Base-by-base conservation (phyloP, 2,113 vertebrate genomes). In the Microtus ochrogaster region DNA sequence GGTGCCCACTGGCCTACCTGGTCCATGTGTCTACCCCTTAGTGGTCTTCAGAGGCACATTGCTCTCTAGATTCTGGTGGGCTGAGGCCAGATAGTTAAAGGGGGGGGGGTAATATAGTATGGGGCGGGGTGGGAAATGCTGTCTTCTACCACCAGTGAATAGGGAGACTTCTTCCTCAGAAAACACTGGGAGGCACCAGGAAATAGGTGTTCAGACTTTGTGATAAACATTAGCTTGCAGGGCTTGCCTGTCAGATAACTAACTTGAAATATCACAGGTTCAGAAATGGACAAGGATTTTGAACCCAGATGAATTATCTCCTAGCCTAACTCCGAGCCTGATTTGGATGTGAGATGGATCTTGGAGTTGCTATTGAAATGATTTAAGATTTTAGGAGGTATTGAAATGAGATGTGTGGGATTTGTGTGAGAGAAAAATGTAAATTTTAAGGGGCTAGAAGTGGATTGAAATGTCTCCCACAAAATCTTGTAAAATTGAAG, bases 251-350 rank as follows among this genome's bases (percentile, higher is more conserved):
- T n/a, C 49, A 14, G 49, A 52, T 52, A 52, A 52, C 12, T 13
- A 52, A 14, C 49, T 14, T 52, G 49, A 52, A 52, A 13, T 52
- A 52, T 52, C 3, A 26, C 5, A 85, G 61, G 47, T 91, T 91
- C 55, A 93, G 61, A 90, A 65, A 66, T 52, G 55, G 74, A 92
- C 39, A 87, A 21, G 1, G 74, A 63, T 74, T 97, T 79, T 84
- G 13, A 5, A 47, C 63, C 17, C 24, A 39, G 58, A 76, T 26
- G 6, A 94, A 63, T 93, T 78, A 73, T 91, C 36, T 44, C 33
- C 19, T 47, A 78, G 7, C 66, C 72, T 58, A 58, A 58, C 58
- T 21, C 58, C 19, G 21, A 58, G 58, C 58, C 58, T 58, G 58
- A 58, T 58, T 58, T 90, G 58, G 41, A 12, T 76, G 33, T 36